Evolutionary conservation across 92 coral and sea anemone genomes (phyloP).

Genomic region (Palythoa caribaeorum): DNA sequence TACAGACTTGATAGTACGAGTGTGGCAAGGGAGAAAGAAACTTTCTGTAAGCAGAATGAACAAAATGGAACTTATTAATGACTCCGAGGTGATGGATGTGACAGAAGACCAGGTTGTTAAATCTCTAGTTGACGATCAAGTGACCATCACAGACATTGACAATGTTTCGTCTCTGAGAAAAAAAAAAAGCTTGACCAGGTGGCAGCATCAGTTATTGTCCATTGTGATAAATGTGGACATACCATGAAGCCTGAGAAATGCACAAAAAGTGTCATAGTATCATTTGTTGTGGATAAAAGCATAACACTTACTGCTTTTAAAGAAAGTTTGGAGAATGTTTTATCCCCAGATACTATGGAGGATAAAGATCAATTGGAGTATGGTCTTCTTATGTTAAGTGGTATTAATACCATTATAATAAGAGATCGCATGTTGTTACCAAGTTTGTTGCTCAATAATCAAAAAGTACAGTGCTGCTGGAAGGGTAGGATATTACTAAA

Average conservation of each 20-base stretch:
- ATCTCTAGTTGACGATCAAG: slow-evolving; percentile 47
- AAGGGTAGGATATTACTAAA: slow-evolving; percentile 13
- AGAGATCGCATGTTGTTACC: slow-evolving; percentile 52
- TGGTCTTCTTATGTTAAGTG: slow-evolving; percentile 50
- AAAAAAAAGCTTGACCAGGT: slow-evolving; percentile 49
- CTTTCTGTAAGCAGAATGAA: slow-evolving; percentile 49
- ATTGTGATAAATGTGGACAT: slow-evolving; percentile 52
- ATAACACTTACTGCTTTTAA: slow-evolving; percentile 21
- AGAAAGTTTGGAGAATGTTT: slow-evolving; percentile 33
- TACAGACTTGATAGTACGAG: slow-evolving; percentile 50
- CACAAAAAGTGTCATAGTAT: slow-evolving; percentile 47
- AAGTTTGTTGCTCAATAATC: slow-evolving; percentile 47
- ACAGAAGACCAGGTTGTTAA: slow-evolving; percentile 44
- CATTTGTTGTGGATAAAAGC: slow-evolving; percentile 43
- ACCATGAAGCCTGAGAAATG: slow-evolving; percentile 41
- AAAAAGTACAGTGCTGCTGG: slow-evolving; percentile 13
- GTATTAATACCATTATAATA: slow-evolving; percentile 42
- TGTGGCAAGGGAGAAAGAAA: slow-evolving; percentile 68
- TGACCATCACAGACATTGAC: slow-evolving; percentile 46
- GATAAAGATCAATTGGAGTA: slow-evolving; percentile 40
- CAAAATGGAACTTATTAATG: slow-evolving; percentile 44
- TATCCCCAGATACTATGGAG: slow-evolving; percentile 29
- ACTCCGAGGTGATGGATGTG: slow-evolving; percentile 32
- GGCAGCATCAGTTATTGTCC: slow-evolving; percentile 44
- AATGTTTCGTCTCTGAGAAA: slow-evolving; percentile 43